Evolutionary conservation across 2,113 vertebrate species (phyloP).

Genomic region (Albula glossodonta): DNA sequence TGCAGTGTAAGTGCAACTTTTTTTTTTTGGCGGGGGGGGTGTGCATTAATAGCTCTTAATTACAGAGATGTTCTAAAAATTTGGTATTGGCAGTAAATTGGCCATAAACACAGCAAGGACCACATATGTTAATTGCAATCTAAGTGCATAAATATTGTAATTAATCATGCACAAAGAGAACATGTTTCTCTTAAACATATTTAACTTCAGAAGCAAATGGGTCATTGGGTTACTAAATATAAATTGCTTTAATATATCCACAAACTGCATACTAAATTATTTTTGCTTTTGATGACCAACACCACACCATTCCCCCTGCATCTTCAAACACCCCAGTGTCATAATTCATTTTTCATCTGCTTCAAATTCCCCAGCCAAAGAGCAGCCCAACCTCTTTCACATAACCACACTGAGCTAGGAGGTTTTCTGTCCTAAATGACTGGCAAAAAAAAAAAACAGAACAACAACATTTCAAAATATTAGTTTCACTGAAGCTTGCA

Average conservation of each 20-base stretch:
- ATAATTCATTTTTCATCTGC: slow-evolving; percentile 51
- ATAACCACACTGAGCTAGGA: slow-evolving; percentile 24
- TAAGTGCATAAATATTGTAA: slow-evolving; percentile 62
- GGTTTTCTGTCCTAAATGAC: slow-evolving; percentile 21
- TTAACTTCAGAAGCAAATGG: slow-evolving; percentile 62
- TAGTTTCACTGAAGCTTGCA: slow-evolving; percentile 36
- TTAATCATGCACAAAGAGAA: slow-evolving; percentile 61
- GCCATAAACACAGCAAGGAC: slow-evolving; percentile 46
- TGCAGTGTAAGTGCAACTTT: slow-evolving; percentile 38
- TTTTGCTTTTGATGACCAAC: slow-evolving; percentile 58
- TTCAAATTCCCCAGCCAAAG: slow-evolving; percentile 43
- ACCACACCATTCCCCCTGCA: slow-evolving; percentile 42
- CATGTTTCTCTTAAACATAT: slow-evolving; percentile 60
- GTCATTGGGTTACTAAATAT: slow-evolving; percentile 68
- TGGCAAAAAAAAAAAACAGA: background rate
- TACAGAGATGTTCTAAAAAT: slow-evolving; percentile 40
- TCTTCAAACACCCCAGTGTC: slow-evolving; percentile 53
- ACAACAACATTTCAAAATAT: slow-evolving; percentile 15
- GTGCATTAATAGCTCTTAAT: slow-evolving; percentile 43
- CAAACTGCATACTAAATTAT: slow-evolving; percentile 63
- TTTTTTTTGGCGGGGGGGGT: background rate
- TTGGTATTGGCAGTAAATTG: slow-evolving; percentile 41
- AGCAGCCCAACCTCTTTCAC: slow-evolving; percentile 33
- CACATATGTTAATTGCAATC: slow-evolving; percentile 57
- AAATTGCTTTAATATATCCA: slow-evolving; percentile 63